Evolutionary conservation across 2,888 invertebrate species (phyloP), one percentile per base, ranked within the genome.

Genomic region (Clivina fossor): DNA sequence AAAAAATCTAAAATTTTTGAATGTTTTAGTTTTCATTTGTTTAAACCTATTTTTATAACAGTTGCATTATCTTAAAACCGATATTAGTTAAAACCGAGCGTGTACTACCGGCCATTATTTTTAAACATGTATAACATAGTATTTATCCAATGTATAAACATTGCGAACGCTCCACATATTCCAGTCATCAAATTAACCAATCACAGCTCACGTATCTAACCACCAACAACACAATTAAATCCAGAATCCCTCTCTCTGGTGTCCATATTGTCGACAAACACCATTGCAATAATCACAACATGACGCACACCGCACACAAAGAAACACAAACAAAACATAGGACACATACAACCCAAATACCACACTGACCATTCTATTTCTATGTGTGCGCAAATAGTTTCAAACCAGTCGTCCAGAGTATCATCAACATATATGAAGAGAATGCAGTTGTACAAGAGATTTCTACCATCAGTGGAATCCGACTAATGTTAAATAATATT

Each of bases 401-500:
- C n/a, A n/a, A n/a, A n/a, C n/a, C n/a, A n/a, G n/a, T n/a, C n/a
- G n/a, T n/a, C n/a, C 37, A 26, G 47, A 38, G 20, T 26, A 26
- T 26, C 9, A 20, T 37, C 37, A 37, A 37, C 18, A 13, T 16
- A 18, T 37, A 8, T 26, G 26, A 5, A 26, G 5, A 26, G 9
- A 26, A 26, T 15, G 2, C n/a, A n/a, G n/a, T n/a, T n/a, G n/a
- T n/a, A n/a, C n/a, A n/a, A n/a, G n/a, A n/a, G n/a, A n/a, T n/a
- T n/a, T n/a, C n/a, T n/a, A n/a, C n/a, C n/a, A 51, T 54, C n/a
- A 54, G 46, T 46, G 54, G 54, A 54, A 54, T 54, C 38, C 44
- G 46, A 32, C 43, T 46, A 54, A 54, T 54, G 54, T 54, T 54
- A 46, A 54, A 54, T 54, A 54, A n/a, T 54, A 54, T 54, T 44